Percentiles rank a stretch among this genome's conserved stretches.
Conservation (phyloP, 2,113 vertebrate species). For the Anarrhichthys ocellatus region DNA sequence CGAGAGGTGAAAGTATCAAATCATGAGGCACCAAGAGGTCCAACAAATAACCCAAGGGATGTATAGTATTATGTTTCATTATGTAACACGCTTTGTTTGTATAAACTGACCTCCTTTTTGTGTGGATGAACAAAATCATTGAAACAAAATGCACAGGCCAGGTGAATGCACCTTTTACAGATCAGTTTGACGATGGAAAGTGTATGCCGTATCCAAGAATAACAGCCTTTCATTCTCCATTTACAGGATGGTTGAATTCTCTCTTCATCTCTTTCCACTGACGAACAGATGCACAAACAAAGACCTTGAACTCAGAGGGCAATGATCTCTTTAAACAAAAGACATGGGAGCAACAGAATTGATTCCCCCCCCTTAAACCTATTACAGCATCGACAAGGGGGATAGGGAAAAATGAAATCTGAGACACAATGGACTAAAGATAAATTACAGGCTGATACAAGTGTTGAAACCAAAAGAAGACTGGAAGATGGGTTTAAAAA, state of each 20-base stretch:
- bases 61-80: conserved; percentile 37
- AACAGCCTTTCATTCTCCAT: background rate
- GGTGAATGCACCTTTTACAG: background rate
- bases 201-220: background rate
- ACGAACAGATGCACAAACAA: background rate
- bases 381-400: background rate
- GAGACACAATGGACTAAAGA: background rate
- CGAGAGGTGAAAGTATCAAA: conserved; percentile 45
- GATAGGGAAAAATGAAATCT: background rate
- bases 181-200: background rate
- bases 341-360: conserved; percentile 3
- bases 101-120: conserved; percentile 14
- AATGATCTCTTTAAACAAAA: conserved; percentile 1
- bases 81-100: conserved; percentile 36
- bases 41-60: conserved; percentile 13
- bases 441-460: background rate
- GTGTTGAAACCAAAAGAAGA: background rate
- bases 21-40: conserved; percentile 12
- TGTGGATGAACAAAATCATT: background rate
- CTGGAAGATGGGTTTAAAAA: background rate
- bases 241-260: background rate
- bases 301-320: conserved; percentile 21
- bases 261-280: background rate
- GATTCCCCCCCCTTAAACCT: background rate
- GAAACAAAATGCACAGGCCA: background rate